phyloP scores from a whole-genome alignment of 1,140 invertebrate genomes.

The Drosophila lacteicornis region DNA sequence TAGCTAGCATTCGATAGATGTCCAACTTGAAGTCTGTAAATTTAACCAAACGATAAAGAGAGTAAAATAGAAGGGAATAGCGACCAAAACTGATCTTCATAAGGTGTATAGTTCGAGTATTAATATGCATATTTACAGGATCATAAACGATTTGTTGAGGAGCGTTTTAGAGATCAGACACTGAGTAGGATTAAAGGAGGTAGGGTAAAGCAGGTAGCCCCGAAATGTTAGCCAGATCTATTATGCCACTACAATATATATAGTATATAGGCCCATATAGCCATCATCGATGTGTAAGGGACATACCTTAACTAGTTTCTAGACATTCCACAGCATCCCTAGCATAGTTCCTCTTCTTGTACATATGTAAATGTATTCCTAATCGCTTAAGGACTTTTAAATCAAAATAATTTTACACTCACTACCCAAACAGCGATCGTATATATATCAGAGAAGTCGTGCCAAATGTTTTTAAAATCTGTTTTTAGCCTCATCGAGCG shows the following conservation, averaged over 20 bases:
- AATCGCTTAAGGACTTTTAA: slow-evolving; percentile 48
- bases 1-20: slow-evolving; percentile 47
- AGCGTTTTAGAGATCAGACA: slow-evolving; percentile 47
- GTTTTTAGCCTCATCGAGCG: slow-evolving; percentile 55
- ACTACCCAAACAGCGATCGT: slow-evolving; percentile 12
- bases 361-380: slow-evolving; percentile 64
- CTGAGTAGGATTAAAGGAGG: slow-evolving; percentile 42
- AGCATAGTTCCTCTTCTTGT: slow-evolving; percentile 53
- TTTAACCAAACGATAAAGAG: slow-evolving; percentile 1
- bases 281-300: slow-evolving; percentile 28
- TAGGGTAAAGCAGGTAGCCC: not conserved
- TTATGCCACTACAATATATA: slow-evolving; percentile 15
- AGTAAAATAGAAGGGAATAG: slow-evolving; percentile 41
- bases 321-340: slow-evolving; percentile 31
- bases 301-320: slow-evolving; percentile 31
- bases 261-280: slow-evolving; percentile 16
- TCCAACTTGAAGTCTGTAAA: slow-evolving; percentile 49
- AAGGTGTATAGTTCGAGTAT: slow-evolving; percentile 63
- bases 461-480: slow-evolving; percentile 67
- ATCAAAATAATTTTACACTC: slow-evolving; percentile 53
- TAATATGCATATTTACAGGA: slow-evolving; percentile 15
- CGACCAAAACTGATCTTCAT: slow-evolving; percentile 70
- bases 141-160: slow-evolving; percentile 11
- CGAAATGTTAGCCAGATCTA: slow-evolving; percentile 33
- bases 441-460: slow-evolving; percentile 33